These are phyloP conservation scores for Polydrusus tereticollis DNA, from an alignment of 2,888 invertebrate species.

Conservation along the genomic window DNA sequence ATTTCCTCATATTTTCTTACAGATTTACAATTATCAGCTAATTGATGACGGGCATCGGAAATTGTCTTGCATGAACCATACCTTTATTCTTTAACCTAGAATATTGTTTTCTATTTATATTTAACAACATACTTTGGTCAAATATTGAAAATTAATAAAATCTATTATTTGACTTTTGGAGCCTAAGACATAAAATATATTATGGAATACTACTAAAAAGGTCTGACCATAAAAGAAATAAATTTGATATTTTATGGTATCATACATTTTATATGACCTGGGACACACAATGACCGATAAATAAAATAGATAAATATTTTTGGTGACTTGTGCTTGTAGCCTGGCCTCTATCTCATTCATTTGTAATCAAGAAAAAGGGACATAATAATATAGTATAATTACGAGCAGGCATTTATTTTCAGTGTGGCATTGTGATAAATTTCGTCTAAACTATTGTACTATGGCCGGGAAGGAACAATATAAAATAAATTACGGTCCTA, in stretches of 20 bases:
- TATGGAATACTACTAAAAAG: neutral
- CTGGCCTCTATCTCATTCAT: constrained; percentile 21
- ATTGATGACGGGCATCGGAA: too few species aligned
- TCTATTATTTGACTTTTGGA: neutral
- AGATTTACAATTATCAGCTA: too few species aligned
- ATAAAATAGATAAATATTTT: constrained; percentile 7
- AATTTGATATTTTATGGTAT: constrained; percentile 1
- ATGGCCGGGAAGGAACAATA: too few species aligned
- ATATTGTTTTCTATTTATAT: too few species aligned
- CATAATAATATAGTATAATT: neutral
- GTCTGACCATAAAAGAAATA: constrained; percentile 3
- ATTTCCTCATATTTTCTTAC: too few species aligned
- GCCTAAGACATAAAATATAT: neutral
- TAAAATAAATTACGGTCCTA: too few species aligned
- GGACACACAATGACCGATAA: neutral
- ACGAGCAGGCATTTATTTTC: neutral
- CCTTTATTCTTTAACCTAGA: too few species aligned
- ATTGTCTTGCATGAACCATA: too few species aligned
- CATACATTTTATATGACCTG: neutral
- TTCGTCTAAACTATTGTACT: too few species aligned
- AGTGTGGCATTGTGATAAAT: neutral
- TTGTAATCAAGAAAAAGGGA: constrained; percentile 5
- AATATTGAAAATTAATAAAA: neutral
- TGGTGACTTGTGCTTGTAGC: constrained; percentile 27
- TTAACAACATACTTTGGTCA: neutral